Evolutionary conservation across 2,113 vertebrate species (phyloP).

Genomic region (Sylvilagus bachmani): DNA sequence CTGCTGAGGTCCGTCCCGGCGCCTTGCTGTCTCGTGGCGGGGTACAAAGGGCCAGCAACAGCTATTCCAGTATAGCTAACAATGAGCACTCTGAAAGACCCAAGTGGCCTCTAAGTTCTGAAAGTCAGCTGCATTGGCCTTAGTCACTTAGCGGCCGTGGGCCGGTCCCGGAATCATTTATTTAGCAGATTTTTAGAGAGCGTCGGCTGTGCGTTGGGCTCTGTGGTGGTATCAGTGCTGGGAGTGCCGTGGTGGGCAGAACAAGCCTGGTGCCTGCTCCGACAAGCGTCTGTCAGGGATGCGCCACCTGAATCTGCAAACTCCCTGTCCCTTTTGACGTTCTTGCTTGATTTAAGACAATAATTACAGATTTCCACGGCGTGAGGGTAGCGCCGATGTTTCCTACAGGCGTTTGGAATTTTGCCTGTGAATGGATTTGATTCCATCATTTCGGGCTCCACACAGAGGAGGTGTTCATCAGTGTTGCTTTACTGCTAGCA

Average conservation of each 20-base stretch:
- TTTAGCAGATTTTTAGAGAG: not conserved
- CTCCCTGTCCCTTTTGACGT: conserved; percentile 30
- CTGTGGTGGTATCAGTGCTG: not conserved
- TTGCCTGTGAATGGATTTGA: not conserved
- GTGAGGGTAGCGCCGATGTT: not conserved
- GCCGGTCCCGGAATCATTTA: not conserved
- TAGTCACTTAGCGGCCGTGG: not conserved
- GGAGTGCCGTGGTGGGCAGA: not conserved
- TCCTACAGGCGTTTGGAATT: not conserved
- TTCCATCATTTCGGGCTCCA: not conserved
- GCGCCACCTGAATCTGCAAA: not conserved
- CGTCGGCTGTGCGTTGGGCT: not conserved
- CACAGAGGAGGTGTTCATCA: not conserved
- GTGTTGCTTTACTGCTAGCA: too few relatives aligned
- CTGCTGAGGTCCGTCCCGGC: too few relatives aligned
- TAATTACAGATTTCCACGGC: not conserved
- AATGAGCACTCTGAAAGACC: not conserved
- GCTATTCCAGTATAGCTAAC: too few relatives aligned
- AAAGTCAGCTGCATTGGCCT: not conserved
- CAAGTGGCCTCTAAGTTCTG: not conserved
- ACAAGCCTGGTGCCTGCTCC: not conserved
- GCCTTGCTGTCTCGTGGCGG: too few relatives aligned
- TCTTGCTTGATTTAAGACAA: conserved; percentile 32
- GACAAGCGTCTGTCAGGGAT: not conserved
- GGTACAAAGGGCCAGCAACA: too few relatives aligned